Conservation (phyloP, 2,113 vertebrate genomes). For the Mus pahari region DNA sequence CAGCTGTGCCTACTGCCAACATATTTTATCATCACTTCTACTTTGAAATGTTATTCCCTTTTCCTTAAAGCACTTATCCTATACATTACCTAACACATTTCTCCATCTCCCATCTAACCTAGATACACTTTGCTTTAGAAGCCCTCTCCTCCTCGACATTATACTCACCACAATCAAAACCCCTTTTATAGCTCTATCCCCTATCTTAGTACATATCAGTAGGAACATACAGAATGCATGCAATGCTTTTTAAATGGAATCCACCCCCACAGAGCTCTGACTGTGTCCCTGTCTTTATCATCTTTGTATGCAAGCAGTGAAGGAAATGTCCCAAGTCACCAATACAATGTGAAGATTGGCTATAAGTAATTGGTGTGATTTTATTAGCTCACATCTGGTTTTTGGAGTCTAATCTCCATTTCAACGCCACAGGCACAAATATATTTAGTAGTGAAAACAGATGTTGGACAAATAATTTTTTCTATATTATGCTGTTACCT, state of each 20-base stretch:
- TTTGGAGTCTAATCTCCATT: neutral
- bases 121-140: neutral
- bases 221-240: neutral
- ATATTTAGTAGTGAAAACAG: neutral
- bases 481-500: neutral
- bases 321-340: neutral
- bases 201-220: neutral
- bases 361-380: neutral
- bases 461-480: neutral
- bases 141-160: neutral
- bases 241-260: neutral
- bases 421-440: neutral
- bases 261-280: rapidly evolving
- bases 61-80: neutral
- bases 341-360: neutral
- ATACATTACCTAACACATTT: neutral
- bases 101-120: neutral
- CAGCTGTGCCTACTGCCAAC: neutral
- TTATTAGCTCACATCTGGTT: neutral
- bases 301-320: neutral
- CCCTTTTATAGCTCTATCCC: neutral
- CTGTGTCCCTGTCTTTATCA: neutral
- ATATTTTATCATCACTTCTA: neutral
- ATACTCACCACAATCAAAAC: neutral
- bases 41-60: rapidly evolving